A percentile compares a stretch with the other conserved stretches of the same genome.
Evolutionary conservation across 2,888 invertebrate species (phyloP).

Genomic region (Aporophyla nigra): DNA sequence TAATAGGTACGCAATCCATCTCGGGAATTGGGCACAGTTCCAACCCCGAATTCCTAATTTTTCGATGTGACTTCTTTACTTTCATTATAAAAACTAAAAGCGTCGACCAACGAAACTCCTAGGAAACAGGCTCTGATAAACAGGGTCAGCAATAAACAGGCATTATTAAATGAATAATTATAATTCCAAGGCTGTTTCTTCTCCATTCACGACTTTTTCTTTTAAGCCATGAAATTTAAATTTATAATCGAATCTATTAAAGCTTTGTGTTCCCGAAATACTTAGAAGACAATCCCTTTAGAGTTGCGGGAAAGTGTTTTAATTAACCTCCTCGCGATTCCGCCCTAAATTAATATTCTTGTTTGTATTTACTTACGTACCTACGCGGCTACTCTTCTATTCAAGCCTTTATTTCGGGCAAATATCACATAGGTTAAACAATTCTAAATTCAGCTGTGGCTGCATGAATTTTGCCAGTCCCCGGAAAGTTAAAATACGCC

Average conservation of each 20-base stretch:
- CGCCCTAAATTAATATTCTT: slow-evolving; percentile 53
- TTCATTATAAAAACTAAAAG: slow-evolving; percentile 13
- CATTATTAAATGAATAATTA: slow-evolving; percentile 28
- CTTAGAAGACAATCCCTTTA: slow-evolving; percentile 62
- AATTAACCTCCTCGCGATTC: slow-evolving; percentile 58
- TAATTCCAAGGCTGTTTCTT: slow-evolving; percentile 36
- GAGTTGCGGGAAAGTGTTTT: slow-evolving; percentile 60
- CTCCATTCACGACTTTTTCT: slow-evolving; percentile 64
- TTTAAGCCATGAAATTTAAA: slow-evolving; percentile 65
- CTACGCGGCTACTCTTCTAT: background rate
- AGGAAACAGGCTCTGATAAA: background rate
- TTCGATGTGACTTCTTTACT: background rate
- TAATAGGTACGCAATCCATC: background rate
- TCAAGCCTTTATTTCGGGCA: slow-evolving; percentile 3
- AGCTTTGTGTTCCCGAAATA: slow-evolving; percentile 63
- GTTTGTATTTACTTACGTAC: slow-evolving; percentile 52
- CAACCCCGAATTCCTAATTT: background rate
- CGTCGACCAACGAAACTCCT: background rate
- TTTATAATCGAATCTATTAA: slow-evolving; percentile 71
- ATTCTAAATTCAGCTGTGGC: background rate
- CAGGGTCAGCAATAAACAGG: slow-evolving; percentile 14
- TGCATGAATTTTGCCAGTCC: background rate
- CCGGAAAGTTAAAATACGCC: too few relatives aligned
- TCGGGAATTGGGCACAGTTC: slow-evolving; percentile 3
- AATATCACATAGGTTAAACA: background rate